A percentile compares a stretch with the other conserved stretches of the same genome.
Evolutionary conservation across 2,797 vertebrate species (phyloP).

Genomic region (Acanthurus lineatus): DNA sequence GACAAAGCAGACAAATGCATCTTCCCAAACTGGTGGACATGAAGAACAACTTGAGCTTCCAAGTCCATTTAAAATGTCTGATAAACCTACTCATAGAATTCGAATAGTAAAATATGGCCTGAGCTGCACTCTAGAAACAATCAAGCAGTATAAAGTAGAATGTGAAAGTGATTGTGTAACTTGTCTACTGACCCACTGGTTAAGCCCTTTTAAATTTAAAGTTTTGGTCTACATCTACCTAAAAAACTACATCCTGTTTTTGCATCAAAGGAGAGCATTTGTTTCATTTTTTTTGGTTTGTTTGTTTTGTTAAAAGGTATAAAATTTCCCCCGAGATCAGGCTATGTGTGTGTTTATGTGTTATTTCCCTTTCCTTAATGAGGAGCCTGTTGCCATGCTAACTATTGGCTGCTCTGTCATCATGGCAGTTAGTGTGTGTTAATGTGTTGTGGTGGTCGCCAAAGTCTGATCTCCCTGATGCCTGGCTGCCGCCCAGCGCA

Average conservation of each 20-base stretch:
- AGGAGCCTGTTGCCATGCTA: constrained; percentile 51
- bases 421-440: constrained; percentile 22
- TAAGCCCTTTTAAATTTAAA: background rate
- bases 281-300: background rate
- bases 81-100: too few relatives aligned
- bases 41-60: too few relatives aligned
- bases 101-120: too few relatives aligned
- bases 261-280: constrained; percentile 17
- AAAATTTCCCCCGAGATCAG: constrained; percentile 26
- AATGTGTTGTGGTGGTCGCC: background rate
- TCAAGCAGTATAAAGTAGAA: too few relatives aligned
- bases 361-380: constrained; percentile 42
- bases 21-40: too few relatives aligned
- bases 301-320: constrained; percentile 8
- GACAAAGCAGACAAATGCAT: too few relatives aligned
- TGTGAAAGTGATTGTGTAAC: too few relatives aligned
- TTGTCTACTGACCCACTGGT: too few relatives aligned
- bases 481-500: constrained; percentile 59
- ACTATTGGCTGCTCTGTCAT: constrained; percentile 35
- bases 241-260: background rate
- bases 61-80: too few relatives aligned
- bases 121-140: too few relatives aligned
- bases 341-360: background rate
- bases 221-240: background rate
- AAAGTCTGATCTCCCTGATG: constrained; percentile 58